These are phyloP conservation scores for Agrotis segetum DNA, from an alignment of 2,888 invertebrate species.

Conservation along the genomic window DNA sequence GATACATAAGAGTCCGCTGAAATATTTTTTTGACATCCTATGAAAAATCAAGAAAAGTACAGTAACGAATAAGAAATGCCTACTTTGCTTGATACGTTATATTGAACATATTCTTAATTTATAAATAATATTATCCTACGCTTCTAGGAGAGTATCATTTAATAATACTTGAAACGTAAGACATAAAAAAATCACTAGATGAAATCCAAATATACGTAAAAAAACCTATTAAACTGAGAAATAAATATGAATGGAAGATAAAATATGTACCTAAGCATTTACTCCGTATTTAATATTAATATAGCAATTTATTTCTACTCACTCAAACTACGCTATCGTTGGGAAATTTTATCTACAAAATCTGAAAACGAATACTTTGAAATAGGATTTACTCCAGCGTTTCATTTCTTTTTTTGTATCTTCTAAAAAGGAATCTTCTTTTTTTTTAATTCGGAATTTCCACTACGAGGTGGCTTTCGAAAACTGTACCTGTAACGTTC, in stretches of 20 bases:
- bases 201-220: conserved; percentile 37
- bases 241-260: conserved; percentile 11
- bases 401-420: no score
- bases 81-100: background rate
- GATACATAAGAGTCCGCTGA: no score
- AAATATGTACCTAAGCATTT: conserved; percentile 17
- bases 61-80: background rate
- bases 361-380: conserved; percentile 2
- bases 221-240: conserved; percentile 10
- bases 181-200: conserved; percentile 5
- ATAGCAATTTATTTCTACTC: conserved; percentile 24
- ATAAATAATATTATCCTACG: conserved; percentile 31
- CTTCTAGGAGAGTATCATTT: conserved; percentile 14
- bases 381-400: background rate
- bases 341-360: background rate
- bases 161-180: background rate
- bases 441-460: background rate
- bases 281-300: conserved; percentile 22
- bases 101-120: conserved; percentile 6
- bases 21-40: no score
- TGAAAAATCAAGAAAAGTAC: no score
- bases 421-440: background rate
- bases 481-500: no score
- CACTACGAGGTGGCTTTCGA: no score
- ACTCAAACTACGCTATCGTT: background rate